Base-by-base conservation (phyloP, 1,140 invertebrate genomes). In the Helicoverpa armigera region DNA sequence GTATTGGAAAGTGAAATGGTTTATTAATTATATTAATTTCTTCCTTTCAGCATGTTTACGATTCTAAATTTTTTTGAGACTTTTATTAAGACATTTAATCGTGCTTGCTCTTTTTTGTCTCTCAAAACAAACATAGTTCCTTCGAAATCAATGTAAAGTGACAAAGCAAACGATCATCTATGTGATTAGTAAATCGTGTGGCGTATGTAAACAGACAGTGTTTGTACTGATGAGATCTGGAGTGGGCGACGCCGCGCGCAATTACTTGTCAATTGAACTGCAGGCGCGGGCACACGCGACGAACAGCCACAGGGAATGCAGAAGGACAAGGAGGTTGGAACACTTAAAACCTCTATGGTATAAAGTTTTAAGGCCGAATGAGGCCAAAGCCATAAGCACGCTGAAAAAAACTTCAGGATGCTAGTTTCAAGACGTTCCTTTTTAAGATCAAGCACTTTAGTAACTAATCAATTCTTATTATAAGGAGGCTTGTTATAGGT, bases 161-260 rank as follows among this genome's bases (percentile, higher is more conserved):
- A 72, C 43, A 54, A 51, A 43, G n/a, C 4, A 2, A 10, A 12
- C 23, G 9, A 60, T 31, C 54, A 67, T 11, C 31, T n/a, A 1
- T 11, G 16, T 73, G 56, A 75, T 61, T 60, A 60, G 73, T 75
- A 50, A 73, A 60, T 61, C 73, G 43, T 75, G 73, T 75, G 23
- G 16, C 54, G 73, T 75, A 61, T 75, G 73, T 75, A 75, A 76
- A 73, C 70, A 73, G 23, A 56, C 48, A 76, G 35, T 63, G 74
- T 76, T 76, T 76, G 74, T 63, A 16, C 48, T 76, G 74, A 76
- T 76, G 58, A 76, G 74, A 65, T 65, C 58, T 83, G 77, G 63
- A 87, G 85, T 83, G 84, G 79, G 77, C 81, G 54, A 82, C 78
- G 82, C 81, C 86, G 81, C 79, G 67, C 79, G 84, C 85, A 85